These are phyloP conservation scores for Hedya salicella DNA, from an alignment of 2,888 invertebrate genomes.

Conservation along the genomic window DNA sequence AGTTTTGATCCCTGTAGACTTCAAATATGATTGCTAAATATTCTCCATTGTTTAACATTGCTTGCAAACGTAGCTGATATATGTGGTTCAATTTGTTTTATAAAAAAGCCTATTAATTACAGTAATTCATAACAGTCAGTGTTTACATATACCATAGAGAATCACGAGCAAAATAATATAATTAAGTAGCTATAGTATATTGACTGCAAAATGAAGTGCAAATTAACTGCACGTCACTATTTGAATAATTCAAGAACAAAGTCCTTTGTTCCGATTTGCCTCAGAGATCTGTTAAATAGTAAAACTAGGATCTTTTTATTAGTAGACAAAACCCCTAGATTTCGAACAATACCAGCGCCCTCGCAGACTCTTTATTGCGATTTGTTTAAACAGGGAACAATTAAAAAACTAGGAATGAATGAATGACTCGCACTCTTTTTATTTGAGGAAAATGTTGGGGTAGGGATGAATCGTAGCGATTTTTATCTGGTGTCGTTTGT, in stretches of 20 bases:
- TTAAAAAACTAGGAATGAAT: conserved; percentile 75
- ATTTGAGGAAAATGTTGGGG: conserved; percentile 59
- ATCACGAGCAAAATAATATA: no score
- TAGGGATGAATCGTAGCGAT: conserved; percentile 48
- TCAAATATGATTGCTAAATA: no score
- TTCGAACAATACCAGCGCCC: conserved; percentile 52
- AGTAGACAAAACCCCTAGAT: conserved; percentile 56
- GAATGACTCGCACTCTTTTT: conserved; percentile 75
- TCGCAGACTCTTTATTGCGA: conserved; percentile 68
- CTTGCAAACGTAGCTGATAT: no score
- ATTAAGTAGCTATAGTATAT: no score
- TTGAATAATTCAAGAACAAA: conserved; percentile 13
- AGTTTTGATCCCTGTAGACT: no score
- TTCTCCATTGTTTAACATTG: no score
- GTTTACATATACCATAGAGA: no score
- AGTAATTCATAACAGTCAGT: no score
- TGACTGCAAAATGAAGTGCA: neutral
- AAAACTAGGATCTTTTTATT: conserved; percentile 61
- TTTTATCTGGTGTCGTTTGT: no score
- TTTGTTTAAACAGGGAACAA: conserved; percentile 83
- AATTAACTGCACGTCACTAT: neutral
- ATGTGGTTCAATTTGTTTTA: no score
- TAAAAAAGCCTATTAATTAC: no score
- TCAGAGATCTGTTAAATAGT: conserved; percentile 18
- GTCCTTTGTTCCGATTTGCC: conserved; percentile 14